phyloP scores from a whole-genome alignment of 2,797 vertebrate genomes.

The Tangara arthus region DNA sequence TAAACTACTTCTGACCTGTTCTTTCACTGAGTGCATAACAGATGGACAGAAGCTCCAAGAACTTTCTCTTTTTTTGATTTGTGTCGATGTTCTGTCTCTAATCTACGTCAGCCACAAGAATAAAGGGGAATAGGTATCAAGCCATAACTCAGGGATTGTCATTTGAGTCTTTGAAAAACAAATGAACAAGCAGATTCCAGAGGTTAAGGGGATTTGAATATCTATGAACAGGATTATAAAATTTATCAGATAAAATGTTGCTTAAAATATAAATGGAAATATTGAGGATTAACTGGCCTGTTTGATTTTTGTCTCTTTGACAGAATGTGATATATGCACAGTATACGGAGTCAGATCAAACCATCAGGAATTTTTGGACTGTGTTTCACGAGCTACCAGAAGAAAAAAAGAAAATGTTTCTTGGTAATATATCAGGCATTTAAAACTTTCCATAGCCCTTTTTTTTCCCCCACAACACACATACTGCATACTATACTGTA shows the following conservation, averaged over 20 bases:
- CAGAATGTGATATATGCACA: slow-evolving; percentile 24
- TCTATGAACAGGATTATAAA: background rate
- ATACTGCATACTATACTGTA: background rate
- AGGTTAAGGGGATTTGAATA: background rate
- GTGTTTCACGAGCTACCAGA: slow-evolving; percentile 69
- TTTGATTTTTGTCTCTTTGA: slow-evolving; percentile 25
- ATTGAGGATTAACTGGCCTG: background rate
- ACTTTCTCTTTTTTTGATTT: background rate
- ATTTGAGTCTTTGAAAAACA: background rate
- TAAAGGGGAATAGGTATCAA: background rate
- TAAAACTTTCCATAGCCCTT: background rate
- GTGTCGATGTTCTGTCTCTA: background rate
- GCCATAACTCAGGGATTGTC: background rate
- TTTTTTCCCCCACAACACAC: background rate
- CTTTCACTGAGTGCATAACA: background rate
- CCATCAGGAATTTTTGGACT: slow-evolving; percentile 74
- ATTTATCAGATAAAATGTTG: background rate
- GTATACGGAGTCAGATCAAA: slow-evolving; percentile 48
- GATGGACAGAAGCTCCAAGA: background rate
- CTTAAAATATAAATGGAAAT: slow-evolving; percentile 9
- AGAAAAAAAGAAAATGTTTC: slow-evolving; percentile 73
- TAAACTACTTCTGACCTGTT: background rate
- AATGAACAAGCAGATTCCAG: background rate
- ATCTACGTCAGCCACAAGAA: background rate
- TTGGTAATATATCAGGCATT: slow-evolving; percentile 65